Conservation (phyloP, 2,113 vertebrate species). For the Orcinus orca region DNA sequence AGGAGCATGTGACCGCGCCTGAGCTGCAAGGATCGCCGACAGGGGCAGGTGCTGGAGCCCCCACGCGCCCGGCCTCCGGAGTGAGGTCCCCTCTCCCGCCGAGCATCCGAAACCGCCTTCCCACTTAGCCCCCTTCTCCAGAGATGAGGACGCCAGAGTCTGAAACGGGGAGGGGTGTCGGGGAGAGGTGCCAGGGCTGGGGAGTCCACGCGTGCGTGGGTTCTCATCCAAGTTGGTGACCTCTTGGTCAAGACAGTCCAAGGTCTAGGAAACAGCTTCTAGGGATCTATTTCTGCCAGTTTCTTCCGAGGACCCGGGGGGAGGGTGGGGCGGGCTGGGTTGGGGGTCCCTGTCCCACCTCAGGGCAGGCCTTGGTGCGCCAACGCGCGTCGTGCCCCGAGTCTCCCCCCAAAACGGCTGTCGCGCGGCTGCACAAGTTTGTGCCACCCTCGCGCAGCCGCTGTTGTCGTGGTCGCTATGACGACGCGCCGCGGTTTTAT, state of each 20-base stretch:
- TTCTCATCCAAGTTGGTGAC: neutral
- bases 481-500: conserved; percentile 68
- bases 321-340: no score
- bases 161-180: neutral
- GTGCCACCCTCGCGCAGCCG: conserved; percentile 36
- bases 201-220: neutral
- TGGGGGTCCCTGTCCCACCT: neutral
- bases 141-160: neutral
- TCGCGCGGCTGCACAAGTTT: neutral
- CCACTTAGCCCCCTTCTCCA: neutral
- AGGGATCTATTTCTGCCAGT: neutral
- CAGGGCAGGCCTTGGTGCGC: neutral
- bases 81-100: no score
- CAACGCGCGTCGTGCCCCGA: neutral
- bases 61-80: neutral
- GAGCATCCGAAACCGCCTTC: neutral
- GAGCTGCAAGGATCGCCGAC: neutral
- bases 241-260: neutral
- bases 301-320: neutral
- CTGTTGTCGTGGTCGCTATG: conserved; percentile 73
- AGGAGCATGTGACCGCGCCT: conserved; percentile 74
- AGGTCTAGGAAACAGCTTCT: neutral
- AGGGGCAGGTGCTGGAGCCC: conserved; percentile 20
- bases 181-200: neutral
- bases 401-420: neutral